Evolutionary conservation across 1,140 invertebrate genomes (phyloP), one percentile per base, ranked within the genome.

Genomic region (Drosophila mauritiana): DNA sequence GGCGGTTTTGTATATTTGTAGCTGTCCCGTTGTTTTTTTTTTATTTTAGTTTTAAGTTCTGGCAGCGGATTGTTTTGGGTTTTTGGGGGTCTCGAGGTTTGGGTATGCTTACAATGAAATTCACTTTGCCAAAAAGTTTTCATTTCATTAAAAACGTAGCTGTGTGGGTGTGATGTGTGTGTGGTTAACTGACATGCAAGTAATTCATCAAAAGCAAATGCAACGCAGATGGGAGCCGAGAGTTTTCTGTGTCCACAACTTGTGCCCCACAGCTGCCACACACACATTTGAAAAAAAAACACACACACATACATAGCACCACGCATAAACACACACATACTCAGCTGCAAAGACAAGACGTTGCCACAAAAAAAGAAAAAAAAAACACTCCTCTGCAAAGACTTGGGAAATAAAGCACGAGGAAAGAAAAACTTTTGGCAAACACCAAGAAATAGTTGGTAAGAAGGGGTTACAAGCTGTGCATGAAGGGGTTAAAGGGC

Each of bases 41-140:
- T 36, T 46, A 54, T 56, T 81, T 63, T 78, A 80, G 76, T 79
- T 83, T 70, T 72, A 82, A 83, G 74, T 80, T 84, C 65, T 75
- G 70, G 63, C 39, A 75, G 69, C 56, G 70, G 52, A 79, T 85
- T 88, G 83, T 82, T 80, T 73, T 80, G 46, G 65, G 62, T 27
- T 52, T 65, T 54, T 36, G 22, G 45, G 45, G 34, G 42, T 20
- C 22, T 61, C 34, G 27, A 17, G 55, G 6, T 17, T n/a, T 8
- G 63, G 56, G 58, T 37, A 52, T 70, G 64, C 80, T 81, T 89
- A 89, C 84, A 89, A 88, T 89, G 80, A 89, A 89, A 89, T 89
- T 89, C 84, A 89, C 84, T 89, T 89, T 89, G 84, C 84, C 84
- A 80, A 89, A 89, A 89, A 89, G 84, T 89, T 89, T 89, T 89